Evolutionary conservation across 2,113 vertebrate genomes (phyloP), one percentile per base, ranked within the genome.

Genomic region (Melozone crissalis): DNA sequence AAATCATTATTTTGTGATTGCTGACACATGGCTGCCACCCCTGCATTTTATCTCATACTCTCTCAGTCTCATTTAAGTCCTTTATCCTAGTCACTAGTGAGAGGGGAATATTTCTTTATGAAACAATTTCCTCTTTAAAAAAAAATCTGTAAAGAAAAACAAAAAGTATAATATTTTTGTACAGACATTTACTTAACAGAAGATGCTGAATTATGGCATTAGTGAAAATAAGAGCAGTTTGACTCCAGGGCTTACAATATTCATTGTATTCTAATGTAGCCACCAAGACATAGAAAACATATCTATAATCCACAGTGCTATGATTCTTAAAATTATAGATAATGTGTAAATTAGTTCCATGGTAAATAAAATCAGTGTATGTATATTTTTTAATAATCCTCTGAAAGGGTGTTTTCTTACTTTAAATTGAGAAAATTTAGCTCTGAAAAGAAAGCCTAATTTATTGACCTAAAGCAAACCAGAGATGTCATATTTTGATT

Each of bases 201-300:
- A 80, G 78, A 73, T 46, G 69, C 21, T 7, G 10, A 62, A 41
- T 37, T 86, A 69, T 39, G 37, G 67, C 92, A 83, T 33, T 51
- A 87, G 58, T 65, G 79, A 51, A 97, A 97, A 96, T 72, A 84
- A 73, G 46, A 95, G 52, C 49, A 93, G 71, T 93, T 96, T 96
- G 88, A 95, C 74, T 91, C 49, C 30, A 78, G 77, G 95, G 39
- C 79, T 79, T 73, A 96, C 52, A 63, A 72, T 82, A 95, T 93
- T 75, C 55, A 66, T 65, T 90, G 65, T 59, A 93, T 93, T 89
- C 84, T 62, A 95, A 46, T 72, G 37, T 55, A 96, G 54, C 22
- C 91, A 94, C 55, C 78, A 94, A 97, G 93, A 93, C 61, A 92
- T 49, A 94, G 33, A 84, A 97, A 95, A 69, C 35, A 63, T 67